These are phyloP conservation scores for Catharus bicknelli DNA, from an alignment of 2,113 vertebrate genomes.

Conservation along the genomic window DNA sequence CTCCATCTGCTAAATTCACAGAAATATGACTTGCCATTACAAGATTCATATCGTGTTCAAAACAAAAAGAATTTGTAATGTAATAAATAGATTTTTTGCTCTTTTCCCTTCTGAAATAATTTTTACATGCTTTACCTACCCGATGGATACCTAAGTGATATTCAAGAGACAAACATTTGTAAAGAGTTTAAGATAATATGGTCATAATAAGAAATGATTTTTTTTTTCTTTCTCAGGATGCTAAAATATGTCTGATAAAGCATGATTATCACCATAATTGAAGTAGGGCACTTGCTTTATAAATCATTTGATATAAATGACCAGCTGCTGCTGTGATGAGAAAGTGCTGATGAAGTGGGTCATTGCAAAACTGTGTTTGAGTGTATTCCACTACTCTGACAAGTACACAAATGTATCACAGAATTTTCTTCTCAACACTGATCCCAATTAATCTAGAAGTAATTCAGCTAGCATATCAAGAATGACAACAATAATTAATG, in stretches of 20 bases:
- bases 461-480: neutral
- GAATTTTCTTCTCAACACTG: neutral
- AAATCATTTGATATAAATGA: conserved; percentile 36
- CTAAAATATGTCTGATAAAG: conserved; percentile 49
- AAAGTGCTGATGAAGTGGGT: neutral
- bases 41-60: neutral
- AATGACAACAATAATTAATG: neutral
- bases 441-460: neutral
- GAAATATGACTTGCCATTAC: conserved; percentile 29
- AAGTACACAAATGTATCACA: neutral
- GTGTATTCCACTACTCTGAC: neutral
- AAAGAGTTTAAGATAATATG: neutral
- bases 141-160: neutral
- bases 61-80: neutral
- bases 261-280: conserved; percentile 12
- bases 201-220: neutral
- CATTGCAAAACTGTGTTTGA: neutral
- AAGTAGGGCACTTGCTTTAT: conserved; percentile 19
- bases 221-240: conserved; percentile 10
- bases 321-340: neutral
- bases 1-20: conserved; percentile 40
- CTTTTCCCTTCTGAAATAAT: neutral
- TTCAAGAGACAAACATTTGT: conserved; percentile 14
- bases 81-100: neutral
- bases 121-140: neutral